Evolutionary conservation across 2,888 invertebrate species (phyloP).

Genomic region (Drosophila recens): DNA sequence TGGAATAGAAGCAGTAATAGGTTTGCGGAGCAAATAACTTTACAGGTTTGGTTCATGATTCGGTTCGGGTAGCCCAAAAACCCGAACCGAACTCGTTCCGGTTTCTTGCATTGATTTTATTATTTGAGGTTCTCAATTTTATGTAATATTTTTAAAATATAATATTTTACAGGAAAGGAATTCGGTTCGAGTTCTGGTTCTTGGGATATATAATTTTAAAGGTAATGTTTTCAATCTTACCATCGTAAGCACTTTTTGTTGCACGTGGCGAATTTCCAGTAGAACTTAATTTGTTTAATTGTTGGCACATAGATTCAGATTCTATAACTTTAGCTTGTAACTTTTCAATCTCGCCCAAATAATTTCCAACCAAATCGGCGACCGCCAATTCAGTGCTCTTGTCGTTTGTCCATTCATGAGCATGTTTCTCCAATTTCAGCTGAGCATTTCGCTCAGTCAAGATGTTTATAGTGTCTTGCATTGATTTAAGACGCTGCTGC

Average conservation of each 20-base stretch:
- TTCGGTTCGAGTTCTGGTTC: no score
- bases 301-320: slow-evolving; percentile 92
- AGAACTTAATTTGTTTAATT: slow-evolving; percentile 87
- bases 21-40: no score
- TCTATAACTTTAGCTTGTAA: slow-evolving; percentile 95
- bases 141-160: no score
- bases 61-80: no score
- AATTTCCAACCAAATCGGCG: slow-evolving; percentile 91
- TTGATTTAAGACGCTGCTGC: slow-evolving; percentile 94
- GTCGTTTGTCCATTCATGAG: slow-evolving; percentile 73
- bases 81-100: no score
- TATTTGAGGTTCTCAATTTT: no score
- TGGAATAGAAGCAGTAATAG: no score
- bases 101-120: no score
- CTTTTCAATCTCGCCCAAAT: slow-evolving; percentile 96
- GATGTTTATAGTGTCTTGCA: slow-evolving; percentile 96
- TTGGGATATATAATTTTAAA: no score
- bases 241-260: slow-evolving; percentile 54
- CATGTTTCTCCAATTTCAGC: slow-evolving; percentile 91
- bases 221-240: slow-evolving; percentile 36
- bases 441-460: slow-evolving; percentile 93
- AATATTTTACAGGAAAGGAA: no score
- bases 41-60: no score
- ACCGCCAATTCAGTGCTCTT: slow-evolving; percentile 86
- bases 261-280: slow-evolving; percentile 39